A percentile compares a stretch with the other conserved stretches of the same genome.
Evolutionary conservation across 2,888 invertebrate species (phyloP).

Genomic region (Sepiola atlantica): DNA sequence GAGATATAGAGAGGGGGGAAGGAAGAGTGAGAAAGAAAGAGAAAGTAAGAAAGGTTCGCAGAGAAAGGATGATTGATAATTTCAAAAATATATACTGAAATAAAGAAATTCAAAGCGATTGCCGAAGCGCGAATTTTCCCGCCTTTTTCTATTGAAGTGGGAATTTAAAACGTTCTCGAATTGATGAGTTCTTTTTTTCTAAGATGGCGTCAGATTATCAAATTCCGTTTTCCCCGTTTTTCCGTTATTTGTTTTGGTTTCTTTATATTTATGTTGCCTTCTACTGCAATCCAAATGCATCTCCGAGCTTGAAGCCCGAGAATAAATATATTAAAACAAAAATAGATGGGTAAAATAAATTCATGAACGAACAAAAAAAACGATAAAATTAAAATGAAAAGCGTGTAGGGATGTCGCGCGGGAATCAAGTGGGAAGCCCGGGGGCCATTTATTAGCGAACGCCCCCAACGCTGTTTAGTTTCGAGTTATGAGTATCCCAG

Average conservation of each 20-base stretch:
- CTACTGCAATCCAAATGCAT: not conserved
- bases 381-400: not conserved
- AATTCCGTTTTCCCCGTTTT: not conserved
- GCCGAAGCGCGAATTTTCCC: not conserved
- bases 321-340: not conserved
- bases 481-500: too few species aligned
- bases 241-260: not conserved
- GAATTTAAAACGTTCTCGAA: not conserved
- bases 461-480: too few species aligned
- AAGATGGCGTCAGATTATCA: not conserved
- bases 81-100: not conserved
- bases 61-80: not conserved
- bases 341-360: not conserved
- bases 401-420: too few species aligned
- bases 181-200: not conserved
- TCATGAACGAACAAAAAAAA: not conserved
- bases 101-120: not conserved
- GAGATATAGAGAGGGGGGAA: not conserved
- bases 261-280: not conserved
- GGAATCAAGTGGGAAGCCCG: too few species aligned
- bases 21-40: too few species aligned
- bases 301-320: not conserved
- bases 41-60: too few species aligned
- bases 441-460: too few species aligned
- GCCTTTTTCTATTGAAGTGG: constrained; percentile 1